phyloP scores from a whole-genome alignment of 2,797 vertebrate genomes.

The Coregonus suidteri region DNA sequence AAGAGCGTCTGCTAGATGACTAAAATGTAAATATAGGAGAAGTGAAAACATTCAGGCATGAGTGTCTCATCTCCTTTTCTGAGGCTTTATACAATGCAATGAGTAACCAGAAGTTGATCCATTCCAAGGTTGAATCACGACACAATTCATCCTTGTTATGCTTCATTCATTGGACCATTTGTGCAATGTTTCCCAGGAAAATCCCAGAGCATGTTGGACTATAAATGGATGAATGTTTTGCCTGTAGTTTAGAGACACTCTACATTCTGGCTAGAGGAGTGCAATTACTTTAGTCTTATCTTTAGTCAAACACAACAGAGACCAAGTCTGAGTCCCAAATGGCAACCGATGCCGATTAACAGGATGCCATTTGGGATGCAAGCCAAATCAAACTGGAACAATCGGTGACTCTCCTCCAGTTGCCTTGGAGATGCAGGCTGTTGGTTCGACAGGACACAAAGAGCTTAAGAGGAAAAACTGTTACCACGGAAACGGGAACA shows the following conservation, averaged over 20 bases:
- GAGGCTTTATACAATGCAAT: not conserved
- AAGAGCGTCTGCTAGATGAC: too few relatives aligned
- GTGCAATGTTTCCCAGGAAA: not conserved
- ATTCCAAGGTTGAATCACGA: not conserved
- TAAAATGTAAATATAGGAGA: not conserved
- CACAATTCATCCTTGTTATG: not conserved
- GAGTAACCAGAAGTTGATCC: constrained; percentile 1
- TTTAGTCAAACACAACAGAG: constrained; percentile 13
- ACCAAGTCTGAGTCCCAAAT: constrained; percentile 14
- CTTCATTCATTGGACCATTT: not conserved
- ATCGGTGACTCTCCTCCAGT: constrained; percentile 43
- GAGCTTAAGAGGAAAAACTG: constrained; percentile 44
- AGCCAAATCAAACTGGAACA: constrained; percentile 28
- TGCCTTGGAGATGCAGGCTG: constrained; percentile 56
- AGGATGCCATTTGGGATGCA: not conserved
- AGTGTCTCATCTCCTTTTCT: not conserved
- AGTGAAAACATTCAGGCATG: not conserved
- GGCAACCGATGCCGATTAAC: not conserved
- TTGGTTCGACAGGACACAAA: constrained; percentile 46
- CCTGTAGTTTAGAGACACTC: not conserved
- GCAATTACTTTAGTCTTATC: not conserved
- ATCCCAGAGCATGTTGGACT: not conserved
- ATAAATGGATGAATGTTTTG: constrained; percentile 2
- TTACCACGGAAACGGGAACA: constrained; percentile 63
- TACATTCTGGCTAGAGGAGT: not conserved